These are phyloP conservation scores for Aspidoscelis tigris DNA, from an alignment of 2,113 vertebrate species.

Conservation along the genomic window DNA sequence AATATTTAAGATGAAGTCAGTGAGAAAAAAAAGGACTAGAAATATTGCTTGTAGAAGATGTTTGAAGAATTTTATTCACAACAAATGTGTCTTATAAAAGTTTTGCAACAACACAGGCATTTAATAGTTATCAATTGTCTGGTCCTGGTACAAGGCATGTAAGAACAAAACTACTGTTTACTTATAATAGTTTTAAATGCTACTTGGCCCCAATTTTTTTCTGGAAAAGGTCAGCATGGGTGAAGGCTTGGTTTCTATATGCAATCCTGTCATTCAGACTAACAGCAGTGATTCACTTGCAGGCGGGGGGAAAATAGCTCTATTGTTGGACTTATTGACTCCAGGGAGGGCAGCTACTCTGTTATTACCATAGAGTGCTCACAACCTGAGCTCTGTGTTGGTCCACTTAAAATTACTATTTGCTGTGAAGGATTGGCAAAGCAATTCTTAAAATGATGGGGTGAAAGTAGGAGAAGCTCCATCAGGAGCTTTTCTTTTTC, in stretches of 20 bases:
- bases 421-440: conserved; percentile 76
- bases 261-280: conserved; percentile 72
- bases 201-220: conserved; percentile 61
- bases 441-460: conserved; percentile 79
- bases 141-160: conserved; percentile 16
- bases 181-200: conserved; percentile 69
- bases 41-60: conserved; percentile 19
- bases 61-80: conserved; percentile 13
- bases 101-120: conserved; percentile 3
- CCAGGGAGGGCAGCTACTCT: conserved; percentile 71
- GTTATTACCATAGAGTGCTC: conserved; percentile 75
- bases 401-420: conserved; percentile 81
- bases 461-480: conserved; percentile 71
- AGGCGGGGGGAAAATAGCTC: conserved; percentile 70
- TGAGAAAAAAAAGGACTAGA: not conserved
- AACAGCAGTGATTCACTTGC: conserved; percentile 71
- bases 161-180: conserved; percentile 54
- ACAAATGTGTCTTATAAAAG: not conserved
- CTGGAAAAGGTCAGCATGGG: conserved; percentile 64
- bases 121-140: conserved; percentile 14
- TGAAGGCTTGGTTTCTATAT: conserved; percentile 67
- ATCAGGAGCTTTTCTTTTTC: conserved; percentile 70
- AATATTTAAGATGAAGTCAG: not conserved
- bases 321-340: conserved; percentile 76
- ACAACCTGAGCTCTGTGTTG: conserved; percentile 70